Base-by-base conservation (phyloP, 2,113 vertebrate genomes). In the Colius striatus region DNA sequence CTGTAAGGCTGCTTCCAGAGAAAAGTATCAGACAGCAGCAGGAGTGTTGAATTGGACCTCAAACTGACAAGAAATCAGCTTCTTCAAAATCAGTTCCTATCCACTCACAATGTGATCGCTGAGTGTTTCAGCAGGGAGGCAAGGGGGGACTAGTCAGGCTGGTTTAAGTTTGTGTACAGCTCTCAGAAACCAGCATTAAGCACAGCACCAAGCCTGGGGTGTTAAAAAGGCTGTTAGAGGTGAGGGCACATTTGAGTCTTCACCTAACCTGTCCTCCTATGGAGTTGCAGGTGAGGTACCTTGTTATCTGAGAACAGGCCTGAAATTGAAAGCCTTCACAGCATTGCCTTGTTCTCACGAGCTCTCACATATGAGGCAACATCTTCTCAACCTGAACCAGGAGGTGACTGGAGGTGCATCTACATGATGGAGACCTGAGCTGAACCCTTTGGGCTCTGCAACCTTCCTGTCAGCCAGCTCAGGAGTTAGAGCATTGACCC, bases 361-460 rank as follows among this genome's bases (percentile, higher is more conserved):
- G 32, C 34, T 30, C 63, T 54, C 60, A 47, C 10, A 77, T 32
- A 29, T 41, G 34, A 70, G 68, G 45, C 6, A 1, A 34, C 53
- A 45, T n/a, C 57, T 92, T 53, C 74, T 65, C 58, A 65, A 0
- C 36, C 57, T 30, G 38, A 50, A 27, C 20, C 26, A 57, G 70
- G 26, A 84, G 61, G 45, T 78, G 67, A 18, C 70, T 70, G 78
- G 30, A 94, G 54, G 36, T 32, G 27, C 13, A 55, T 26, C 18
- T 23, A 7, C 4, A 2, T 0, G 1, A 25, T 32, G 18, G 38
- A 76, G 53, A 65, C 5, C 13, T 34, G 78, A 66, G 67, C 30
- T 68, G 54, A 61, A 36, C 45, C 20, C 58, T 83, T 51, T 1
- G 1, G 29, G 61, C 57, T 91, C 41, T 1, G 6, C 43, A 74